Evolutionary conservation across 2,113 vertebrate species (phyloP).

Genomic region (Sphaerodactylus townsendi): DNA sequence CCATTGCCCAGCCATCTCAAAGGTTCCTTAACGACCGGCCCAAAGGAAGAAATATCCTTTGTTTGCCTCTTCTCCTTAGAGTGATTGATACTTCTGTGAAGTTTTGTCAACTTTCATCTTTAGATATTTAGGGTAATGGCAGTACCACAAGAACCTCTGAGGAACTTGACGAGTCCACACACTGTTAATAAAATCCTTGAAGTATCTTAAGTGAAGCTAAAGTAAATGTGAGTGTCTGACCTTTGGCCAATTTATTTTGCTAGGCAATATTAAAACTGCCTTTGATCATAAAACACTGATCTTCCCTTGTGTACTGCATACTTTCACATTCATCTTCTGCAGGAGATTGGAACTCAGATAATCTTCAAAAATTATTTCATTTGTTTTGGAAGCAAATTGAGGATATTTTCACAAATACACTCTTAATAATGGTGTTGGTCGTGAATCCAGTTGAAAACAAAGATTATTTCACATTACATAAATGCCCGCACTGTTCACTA

Average conservation of each 20-base stretch:
- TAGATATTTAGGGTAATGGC: slow-evolving; percentile 35
- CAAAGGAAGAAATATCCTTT: slow-evolving; percentile 47
- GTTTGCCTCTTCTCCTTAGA: slow-evolving; percentile 44
- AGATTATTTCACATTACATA: slow-evolving; percentile 59
- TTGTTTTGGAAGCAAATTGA: not conserved
- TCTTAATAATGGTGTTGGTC: not conserved
- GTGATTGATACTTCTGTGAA: slow-evolving; percentile 47
- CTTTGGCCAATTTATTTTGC: slow-evolving; percentile 22
- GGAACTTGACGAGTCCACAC: slow-evolving; percentile 41
- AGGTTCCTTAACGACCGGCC: slow-evolving; percentile 25
- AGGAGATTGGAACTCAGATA: not conserved
- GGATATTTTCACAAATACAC: not conserved
- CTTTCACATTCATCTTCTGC: not conserved
- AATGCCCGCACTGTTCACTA: slow-evolving; percentile 65
- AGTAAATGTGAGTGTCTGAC: slow-evolving; percentile 26
- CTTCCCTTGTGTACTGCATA: not conserved
- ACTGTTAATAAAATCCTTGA: slow-evolving; percentile 41
- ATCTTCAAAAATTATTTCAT: not conserved
- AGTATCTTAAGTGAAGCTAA: fast-evolving
- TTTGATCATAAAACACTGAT: slow-evolving; percentile 11
- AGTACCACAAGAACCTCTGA: slow-evolving; percentile 40
- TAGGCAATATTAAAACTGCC: slow-evolving; percentile 29
- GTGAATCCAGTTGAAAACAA: slow-evolving; percentile 42
- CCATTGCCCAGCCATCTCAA: slow-evolving; percentile 42
- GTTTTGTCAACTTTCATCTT: slow-evolving; percentile 61